phyloP scores from a whole-genome alignment of 2,888 invertebrate species.

The Hirtodrosophila histrioides region DNA sequence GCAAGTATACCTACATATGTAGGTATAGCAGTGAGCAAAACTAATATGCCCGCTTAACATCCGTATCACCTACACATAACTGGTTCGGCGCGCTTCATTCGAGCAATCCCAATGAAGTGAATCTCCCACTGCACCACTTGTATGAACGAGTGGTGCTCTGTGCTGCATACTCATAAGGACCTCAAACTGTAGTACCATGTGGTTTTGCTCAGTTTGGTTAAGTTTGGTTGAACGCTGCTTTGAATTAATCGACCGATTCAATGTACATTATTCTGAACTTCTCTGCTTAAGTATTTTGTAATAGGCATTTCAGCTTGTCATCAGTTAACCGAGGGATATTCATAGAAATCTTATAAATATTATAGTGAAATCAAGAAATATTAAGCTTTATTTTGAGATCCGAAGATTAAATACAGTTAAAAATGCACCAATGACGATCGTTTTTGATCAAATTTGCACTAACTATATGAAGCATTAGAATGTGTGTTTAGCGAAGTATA shows the following conservation, averaged over 20 bases:
- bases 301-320: too few relatives aligned
- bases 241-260: constrained; percentile 31
- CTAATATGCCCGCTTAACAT: constrained; percentile 6
- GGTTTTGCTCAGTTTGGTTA: constrained; percentile 18
- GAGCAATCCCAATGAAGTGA: constrained; percentile 31
- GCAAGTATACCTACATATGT: too few relatives aligned
- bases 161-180: constrained; percentile 13
- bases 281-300: too few relatives aligned
- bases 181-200: not conserved
- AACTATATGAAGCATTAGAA: too few relatives aligned
- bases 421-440: too few relatives aligned
- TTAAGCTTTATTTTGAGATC: too few relatives aligned
- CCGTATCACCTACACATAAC: constrained; percentile 25
- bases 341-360: not conserved
- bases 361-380: not conserved
- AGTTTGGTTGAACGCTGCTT: not conserved
- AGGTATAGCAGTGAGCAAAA: not conserved
- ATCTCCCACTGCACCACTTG: constrained; percentile 27
- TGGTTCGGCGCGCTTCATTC: constrained; percentile 33
- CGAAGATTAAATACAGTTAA: too few relatives aligned
- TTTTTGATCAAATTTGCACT: too few relatives aligned
- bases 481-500: too few relatives aligned
- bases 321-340: not conserved
- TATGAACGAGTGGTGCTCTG: constrained; percentile 22
- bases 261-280: constrained; percentile 10